Evolutionary conservation across 2,888 invertebrate species (phyloP).

Genomic region (Endotricha flammealis): DNA sequence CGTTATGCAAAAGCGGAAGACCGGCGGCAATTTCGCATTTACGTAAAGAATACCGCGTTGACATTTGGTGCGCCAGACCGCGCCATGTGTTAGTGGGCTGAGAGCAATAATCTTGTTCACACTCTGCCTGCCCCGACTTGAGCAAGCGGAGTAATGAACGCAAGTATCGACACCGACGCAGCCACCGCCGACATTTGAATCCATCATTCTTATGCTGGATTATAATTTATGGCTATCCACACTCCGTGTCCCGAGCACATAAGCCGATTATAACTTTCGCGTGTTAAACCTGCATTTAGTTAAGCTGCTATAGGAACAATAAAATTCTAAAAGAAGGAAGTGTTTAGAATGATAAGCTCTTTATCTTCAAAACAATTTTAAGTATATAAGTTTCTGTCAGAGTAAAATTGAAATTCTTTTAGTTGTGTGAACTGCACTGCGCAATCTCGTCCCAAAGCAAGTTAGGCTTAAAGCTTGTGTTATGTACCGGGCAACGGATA

Average conservation of each 20-base stretch:
- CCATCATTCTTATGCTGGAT: conserved; percentile 25
- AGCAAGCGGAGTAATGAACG: conserved; percentile 23
- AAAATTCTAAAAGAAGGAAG: neutral
- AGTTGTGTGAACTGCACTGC: too few species aligned
- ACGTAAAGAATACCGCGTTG: conserved; percentile 17
- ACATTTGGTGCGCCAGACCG: conserved; percentile 9
- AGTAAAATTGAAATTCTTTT: too few species aligned
- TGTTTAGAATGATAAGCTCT: neutral
- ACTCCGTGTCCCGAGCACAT: conserved; percentile 9
- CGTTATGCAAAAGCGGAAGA: conserved; percentile 16
- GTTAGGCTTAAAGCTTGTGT: too few species aligned
- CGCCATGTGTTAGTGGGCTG: conserved; percentile 8
- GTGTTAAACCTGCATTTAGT: conserved; percentile 5
- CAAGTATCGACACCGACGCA: conserved; percentile 34
- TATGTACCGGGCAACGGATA: too few species aligned
- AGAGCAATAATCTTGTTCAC: conserved; percentile 7
- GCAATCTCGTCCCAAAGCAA: too few species aligned
- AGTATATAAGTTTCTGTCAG: too few species aligned
- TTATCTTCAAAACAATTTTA: too few species aligned
- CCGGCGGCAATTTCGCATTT: conserved; percentile 17
- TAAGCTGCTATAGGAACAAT: neutral
- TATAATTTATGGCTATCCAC: conserved; percentile 15
- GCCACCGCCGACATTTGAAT: conserved; percentile 26
- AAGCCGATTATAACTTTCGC: conserved; percentile 16
- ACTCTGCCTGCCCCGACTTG: conserved; percentile 9